Evolutionary conservation across 1,140 invertebrate genomes (phyloP).

Genomic region (Capitella teleta): DNA sequence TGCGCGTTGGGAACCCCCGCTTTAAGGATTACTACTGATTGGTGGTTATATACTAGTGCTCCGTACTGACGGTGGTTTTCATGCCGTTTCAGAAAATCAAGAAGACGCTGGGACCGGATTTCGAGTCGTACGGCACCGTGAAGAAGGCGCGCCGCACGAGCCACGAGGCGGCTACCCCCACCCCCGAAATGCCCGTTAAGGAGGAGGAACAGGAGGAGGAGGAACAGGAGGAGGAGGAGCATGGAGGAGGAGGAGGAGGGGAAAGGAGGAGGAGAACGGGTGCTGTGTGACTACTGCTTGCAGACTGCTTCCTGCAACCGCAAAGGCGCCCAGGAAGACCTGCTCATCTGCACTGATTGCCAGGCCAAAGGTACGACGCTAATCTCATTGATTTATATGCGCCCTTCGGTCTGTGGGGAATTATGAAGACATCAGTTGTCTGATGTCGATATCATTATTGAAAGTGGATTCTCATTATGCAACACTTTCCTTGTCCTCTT

Average conservation of each 20-base stretch:
- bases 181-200: background rate
- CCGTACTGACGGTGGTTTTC: too few relatives aligned
- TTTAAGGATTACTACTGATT: too few relatives aligned
- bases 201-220: background rate
- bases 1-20: too few relatives aligned
- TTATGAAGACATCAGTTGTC: too few relatives aligned
- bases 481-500: too few relatives aligned
- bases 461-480: too few relatives aligned
- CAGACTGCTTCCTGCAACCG: constrained; percentile 36
- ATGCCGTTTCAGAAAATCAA: too few relatives aligned
- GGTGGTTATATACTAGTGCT: too few relatives aligned
- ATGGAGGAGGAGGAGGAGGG: background rate
- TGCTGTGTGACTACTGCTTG: constrained; percentile 40
- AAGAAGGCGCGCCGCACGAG: background rate
- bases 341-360: constrained; percentile 66
- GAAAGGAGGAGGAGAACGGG: background rate
- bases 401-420: too few relatives aligned
- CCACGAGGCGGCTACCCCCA: background rate
- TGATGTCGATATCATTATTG: too few relatives aligned
- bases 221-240: background rate
- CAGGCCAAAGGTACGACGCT: constrained; percentile 57
- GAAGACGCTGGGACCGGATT: background rate
- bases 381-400: too few relatives aligned
- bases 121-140: background rate
- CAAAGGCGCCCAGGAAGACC: constrained; percentile 51